phyloP scores from a whole-genome alignment of 2,888 invertebrate species.

The Hirtodrosophila histrioides region DNA sequence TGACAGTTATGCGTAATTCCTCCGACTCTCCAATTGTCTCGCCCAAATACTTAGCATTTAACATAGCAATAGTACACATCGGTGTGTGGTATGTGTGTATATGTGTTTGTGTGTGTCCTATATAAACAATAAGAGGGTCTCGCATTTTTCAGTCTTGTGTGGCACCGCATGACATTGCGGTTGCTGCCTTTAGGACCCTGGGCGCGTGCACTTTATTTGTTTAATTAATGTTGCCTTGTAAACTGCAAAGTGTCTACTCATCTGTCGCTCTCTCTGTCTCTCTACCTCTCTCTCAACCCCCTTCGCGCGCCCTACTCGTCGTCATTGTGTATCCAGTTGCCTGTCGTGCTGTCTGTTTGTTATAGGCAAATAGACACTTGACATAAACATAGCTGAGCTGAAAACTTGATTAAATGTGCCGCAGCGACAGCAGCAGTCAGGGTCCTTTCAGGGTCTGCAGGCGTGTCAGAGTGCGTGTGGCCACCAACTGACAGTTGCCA shows the following conservation, averaged over 20 bases:
- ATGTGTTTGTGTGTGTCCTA: slow-evolving; percentile 22
- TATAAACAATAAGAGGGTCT: slow-evolving; percentile 45
- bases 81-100: slow-evolving; percentile 5
- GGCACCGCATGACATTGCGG: slow-evolving; percentile 50
- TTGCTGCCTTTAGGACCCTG: slow-evolving; percentile 56
- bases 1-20: slow-evolving; percentile 69
- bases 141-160: slow-evolving; percentile 49
- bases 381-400: slow-evolving; percentile 76
- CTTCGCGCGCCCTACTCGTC: not conserved
- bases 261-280: slow-evolving; percentile 13
- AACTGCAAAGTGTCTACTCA: slow-evolving; percentile 68
- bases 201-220: slow-evolving; percentile 75
- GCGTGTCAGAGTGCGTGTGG: slow-evolving; percentile 72
- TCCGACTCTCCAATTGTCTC: slow-evolving; percentile 2
- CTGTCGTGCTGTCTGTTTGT: slow-evolving; percentile 65
- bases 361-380: slow-evolving; percentile 80
- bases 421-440: slow-evolving; percentile 52
- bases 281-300: not conserved
- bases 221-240: slow-evolving; percentile 77
- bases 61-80: slow-evolving; percentile 29
- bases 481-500: slow-evolving; percentile 71
- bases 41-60: slow-evolving; percentile 41
- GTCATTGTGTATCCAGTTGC: slow-evolving; percentile 1
- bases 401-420: slow-evolving; percentile 79
- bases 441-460: slow-evolving; percentile 43